Evolutionary conservation across 2,113 vertebrate genomes (phyloP), one percentile per base, ranked within the genome.

Genomic region (Pipa parva): DNA sequence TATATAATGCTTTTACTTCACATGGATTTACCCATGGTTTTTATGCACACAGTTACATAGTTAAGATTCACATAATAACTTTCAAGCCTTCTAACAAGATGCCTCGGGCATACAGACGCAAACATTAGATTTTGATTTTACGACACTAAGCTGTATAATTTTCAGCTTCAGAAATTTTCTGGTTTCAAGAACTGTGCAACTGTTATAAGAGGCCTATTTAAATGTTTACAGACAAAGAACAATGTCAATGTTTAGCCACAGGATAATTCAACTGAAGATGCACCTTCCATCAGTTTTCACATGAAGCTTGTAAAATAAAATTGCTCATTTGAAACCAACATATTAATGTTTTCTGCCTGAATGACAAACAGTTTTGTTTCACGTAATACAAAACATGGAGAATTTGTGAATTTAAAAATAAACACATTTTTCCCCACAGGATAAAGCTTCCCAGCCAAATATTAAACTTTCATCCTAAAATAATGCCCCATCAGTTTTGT

Each of bases 91-190:
- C 39, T 42, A 42, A 42, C 39, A 42, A 42, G 39, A 42, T 42
- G 39, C 39, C 39, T 42, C 13, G 39, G 39, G 39, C 39, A 42
- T 42, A 42, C 39, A 42, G 39, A 15, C 39, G n/a, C 39, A 42
- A 42, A 42, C 39, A 42, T 42, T 42, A 42, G 39, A 42, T 42
- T 42, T 5, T 42, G 39, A 42, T 42, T 42, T 42, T 42, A 42
- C 39, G 17, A 42, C 39, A 42, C 17, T 42, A 42, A 42, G n/a
- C 39, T 42, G 39, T 42, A 42, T 42, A 42, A 42, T 42, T 42
- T 42, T 42, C 39, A 42, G 39, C 39, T 42, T 42, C 39, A 42
- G 39, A 42, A 42, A 42, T 42, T 42, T 42, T 42, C 39, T 42
- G 39, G 39, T 42, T 42, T 42, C 39, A 42, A 42, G 15, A 42